A percentile compares a stretch with the other conserved stretches of the same genome.
Conservation (phyloP, 2,113 vertebrate genomes). For the Murina feae region DNA sequence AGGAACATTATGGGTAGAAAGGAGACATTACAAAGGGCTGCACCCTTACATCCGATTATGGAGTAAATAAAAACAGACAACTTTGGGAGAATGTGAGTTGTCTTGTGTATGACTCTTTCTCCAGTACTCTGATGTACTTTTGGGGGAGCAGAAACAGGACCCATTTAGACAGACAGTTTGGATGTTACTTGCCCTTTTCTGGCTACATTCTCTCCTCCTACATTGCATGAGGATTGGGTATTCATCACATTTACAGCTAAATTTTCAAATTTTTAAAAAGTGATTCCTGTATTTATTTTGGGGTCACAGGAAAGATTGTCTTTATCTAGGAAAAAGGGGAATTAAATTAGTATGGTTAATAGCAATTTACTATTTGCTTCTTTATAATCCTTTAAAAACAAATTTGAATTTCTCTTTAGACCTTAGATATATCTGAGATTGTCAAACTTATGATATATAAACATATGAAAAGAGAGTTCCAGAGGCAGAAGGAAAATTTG, state of each 20-base stretch:
- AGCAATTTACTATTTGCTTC: not conserved
- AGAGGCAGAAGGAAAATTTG: not conserved
- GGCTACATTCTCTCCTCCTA: not conserved
- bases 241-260: not conserved
- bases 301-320: not conserved
- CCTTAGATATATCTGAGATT: not conserved
- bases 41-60: not conserved
- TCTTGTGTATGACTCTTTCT: not conserved
- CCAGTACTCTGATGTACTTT: not conserved
- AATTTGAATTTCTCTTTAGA: slow-evolving; percentile 1
- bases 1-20: not conserved
- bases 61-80: not conserved
- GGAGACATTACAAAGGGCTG: not conserved
- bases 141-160: not conserved
- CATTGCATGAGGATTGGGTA: not conserved
- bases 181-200: not conserved
- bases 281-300: not conserved
- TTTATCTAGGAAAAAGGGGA: not conserved
- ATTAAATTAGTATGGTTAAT: not conserved
- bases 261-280: not conserved
- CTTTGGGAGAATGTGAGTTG: not conserved
- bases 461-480: not conserved
- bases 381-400: not conserved
- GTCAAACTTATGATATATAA: not conserved
- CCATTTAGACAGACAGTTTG: not conserved